Percentiles rank a stretch among this genome's conserved stretches.
These are phyloP conservation scores for Bunonema sp. DNA, from an alignment of 2,888 invertebrate species.

Conservation along the genomic window DNA sequence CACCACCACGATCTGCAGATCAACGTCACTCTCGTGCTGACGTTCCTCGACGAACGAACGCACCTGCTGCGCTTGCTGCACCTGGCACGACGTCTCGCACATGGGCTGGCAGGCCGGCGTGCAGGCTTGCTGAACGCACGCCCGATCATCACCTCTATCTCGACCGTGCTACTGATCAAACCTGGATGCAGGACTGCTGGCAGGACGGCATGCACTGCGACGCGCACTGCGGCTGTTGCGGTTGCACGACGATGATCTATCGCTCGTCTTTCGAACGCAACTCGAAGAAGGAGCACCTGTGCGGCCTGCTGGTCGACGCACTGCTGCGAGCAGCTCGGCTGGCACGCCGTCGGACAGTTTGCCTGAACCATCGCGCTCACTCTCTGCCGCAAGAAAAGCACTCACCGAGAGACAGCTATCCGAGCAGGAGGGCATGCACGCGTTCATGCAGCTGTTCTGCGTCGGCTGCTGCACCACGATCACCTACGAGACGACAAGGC, in stretches of 20 bases:
- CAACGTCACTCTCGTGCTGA: background rate
- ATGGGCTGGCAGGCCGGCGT: conserved; percentile 26
- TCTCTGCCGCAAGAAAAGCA: no score
- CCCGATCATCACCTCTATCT: conserved; percentile 3
- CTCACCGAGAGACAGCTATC: no score
- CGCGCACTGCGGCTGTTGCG: conserved; percentile 16
- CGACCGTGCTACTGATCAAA: background rate
- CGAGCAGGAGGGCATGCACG: no score
- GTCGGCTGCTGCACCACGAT: no score
- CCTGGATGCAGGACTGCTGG: conserved; percentile 5
- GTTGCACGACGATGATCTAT: conserved; percentile 2
- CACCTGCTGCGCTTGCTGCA: conserved; percentile 10
- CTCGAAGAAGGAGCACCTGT: conserved; percentile 2
- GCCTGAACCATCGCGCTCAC: no score
- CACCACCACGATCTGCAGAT: conserved; percentile 6
- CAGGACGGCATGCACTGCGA: conserved; percentile 10
- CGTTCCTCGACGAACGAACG: background rate
- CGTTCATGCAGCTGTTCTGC: no score
- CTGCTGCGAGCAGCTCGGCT: conserved; percentile 18
- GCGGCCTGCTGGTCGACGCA: conserved; percentile 16
- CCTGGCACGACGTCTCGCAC: conserved; percentile 19
- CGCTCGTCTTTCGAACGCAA: background rate
- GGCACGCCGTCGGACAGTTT: conserved; percentile 21
- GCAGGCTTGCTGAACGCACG: conserved; percentile 13
- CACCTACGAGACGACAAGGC: no score